Base-by-base conservation (phyloP, 2,797 vertebrate genomes). In the Psittacula echo region DNA sequence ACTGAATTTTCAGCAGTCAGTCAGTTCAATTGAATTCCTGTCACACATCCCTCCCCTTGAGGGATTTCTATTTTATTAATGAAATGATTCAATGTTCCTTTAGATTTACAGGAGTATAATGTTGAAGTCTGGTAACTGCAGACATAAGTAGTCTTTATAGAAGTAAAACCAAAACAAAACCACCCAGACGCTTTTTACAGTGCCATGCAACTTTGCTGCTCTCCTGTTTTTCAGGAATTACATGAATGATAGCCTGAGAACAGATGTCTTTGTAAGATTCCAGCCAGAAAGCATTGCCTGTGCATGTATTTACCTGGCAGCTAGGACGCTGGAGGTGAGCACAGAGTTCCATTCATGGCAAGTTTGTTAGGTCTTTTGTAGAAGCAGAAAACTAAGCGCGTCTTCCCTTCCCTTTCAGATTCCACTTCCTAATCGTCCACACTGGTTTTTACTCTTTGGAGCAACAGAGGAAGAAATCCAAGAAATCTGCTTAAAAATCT, bases 171-270 rank as follows among this genome's bases (percentile, higher is more conserved):
- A 90, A 83, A 45, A 32, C 14, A 7, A 13, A 74, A 62, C 47
- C 27, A 7, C 15, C 29, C 20, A 9, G 1, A 13, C 29, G 72
- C 2, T 29, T 65, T 68, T 68, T 48, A 8, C 81, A 42, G 56
- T 23, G 22, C 32, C 3, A 1, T 95, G 68, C 77, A 97, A 39
- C 45, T 53, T 61, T 34, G 13, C 34, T 58, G 56, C 62, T 89
- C 12, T 39, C 64, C 66, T 96, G 86, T 65, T 85, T 98, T 98
- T 65, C 93, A 99, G 98, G 98, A 99, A 99, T 89, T 99, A 99
- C 96, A 99, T 99, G 98, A 99, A 99, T 2, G 98, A 99, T 87
- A 98, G 98, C 88, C 96, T 99, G 54, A 98, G 98, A 80, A 99
- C 98, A 4, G 98, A 98, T 26, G 98, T 99, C 41, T 99, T 99